Base-by-base conservation (phyloP, 2,888 invertebrate genomes). In the Syritta pipiens region DNA sequence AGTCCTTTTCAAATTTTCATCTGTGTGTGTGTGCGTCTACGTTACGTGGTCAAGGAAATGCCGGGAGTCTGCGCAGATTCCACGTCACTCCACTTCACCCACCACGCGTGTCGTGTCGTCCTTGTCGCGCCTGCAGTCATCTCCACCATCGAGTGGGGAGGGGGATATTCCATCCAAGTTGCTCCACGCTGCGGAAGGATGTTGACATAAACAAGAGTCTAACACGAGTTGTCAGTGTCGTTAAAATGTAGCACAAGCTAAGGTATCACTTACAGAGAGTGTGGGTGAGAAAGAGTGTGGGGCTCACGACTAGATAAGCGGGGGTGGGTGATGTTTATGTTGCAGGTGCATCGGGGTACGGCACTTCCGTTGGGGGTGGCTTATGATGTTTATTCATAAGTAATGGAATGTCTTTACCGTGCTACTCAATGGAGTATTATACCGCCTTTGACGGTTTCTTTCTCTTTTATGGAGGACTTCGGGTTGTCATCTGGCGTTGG, bases 201-300 rank as follows among this genome's bases (percentile, higher is more conserved):
- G 71, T 71, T 62, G 71, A 71, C 32, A 62, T 46, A 40, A 62
- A 71, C 71, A 71, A 71, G 62, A 53, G 37, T 48, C 62, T 53
- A 53, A 53, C 40, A 62, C 40, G 12, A 40, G 51, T 62, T 71
- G 51, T 44, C 53, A 44, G 44, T 28, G 26, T 46, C 42, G 35
- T 49, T 51, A 42, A 59, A 59, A 51, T 57, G 22, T 48, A 28
- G 26, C 35, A 48, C 37, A n/a, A n/a, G 37, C 37, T 22, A 19
- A 32, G 28, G 40, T 30, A 59, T 44, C 32, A 5, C 17, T 46
- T 32, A 14, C 19, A 14, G n/a, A n/a, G n/a, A n/a, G n/a, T n/a
- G 22, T 5, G 4, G 10, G 10, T n/a, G 1, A 5, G 17, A 37
- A n/a, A n/a, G n/a, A n/a, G n/a, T n/a, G n/a, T n/a, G n/a, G n/a